Base-by-base conservation (phyloP, 2,113 vertebrate species). In the Toxotes chatareus region DNA sequence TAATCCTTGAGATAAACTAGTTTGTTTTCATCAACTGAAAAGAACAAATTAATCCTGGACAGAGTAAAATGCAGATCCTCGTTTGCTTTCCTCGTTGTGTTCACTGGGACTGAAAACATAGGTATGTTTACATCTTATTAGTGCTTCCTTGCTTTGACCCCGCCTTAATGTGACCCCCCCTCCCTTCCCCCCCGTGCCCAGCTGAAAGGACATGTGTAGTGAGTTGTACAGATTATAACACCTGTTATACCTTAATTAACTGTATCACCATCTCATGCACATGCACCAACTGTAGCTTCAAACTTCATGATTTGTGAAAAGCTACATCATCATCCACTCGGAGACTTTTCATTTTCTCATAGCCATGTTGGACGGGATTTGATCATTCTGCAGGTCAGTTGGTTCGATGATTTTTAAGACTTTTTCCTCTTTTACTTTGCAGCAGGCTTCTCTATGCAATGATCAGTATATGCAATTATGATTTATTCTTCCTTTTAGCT, bases 371-470 rank as follows among this genome's bases (percentile, higher is more conserved):
- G 74, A 79, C 2, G 7, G 46, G 76, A 65, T 70, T 51, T 12
- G 4, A 64, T 65, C 82, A 19, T 51, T 76, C 27, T 6, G 34
- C 56, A 63, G 63, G 36, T 77, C 72, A 23, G 31, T n/a, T 10
- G 46, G 57, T 38, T 76, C 56, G 56, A 63, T 60, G 40, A 46
- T 64, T 73, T 27, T 23, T 80, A n/a, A n/a, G 53, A 23, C 17
- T 21, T 23, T 40, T 55, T 23, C 59, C 46, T 38, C 1, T 70
- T 82, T 86, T 84, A 12, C 65, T 91, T 93, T 86, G 82, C 91
- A 71, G 90, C 90, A 82, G 81, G 95, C 95, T 94, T 95, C 84
- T 94, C 95, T 95, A 95, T 95, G 95, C 95, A 95, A 94, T 72
- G 76, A 84, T 83, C 79, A 84, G 76, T 89, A 94, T 94, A 95